A percentile compares a stretch with the other conserved stretches of the same genome.
phyloP scores from a whole-genome alignment of 2,888 invertebrate genomes.

The Lasiommata megera region DNA sequence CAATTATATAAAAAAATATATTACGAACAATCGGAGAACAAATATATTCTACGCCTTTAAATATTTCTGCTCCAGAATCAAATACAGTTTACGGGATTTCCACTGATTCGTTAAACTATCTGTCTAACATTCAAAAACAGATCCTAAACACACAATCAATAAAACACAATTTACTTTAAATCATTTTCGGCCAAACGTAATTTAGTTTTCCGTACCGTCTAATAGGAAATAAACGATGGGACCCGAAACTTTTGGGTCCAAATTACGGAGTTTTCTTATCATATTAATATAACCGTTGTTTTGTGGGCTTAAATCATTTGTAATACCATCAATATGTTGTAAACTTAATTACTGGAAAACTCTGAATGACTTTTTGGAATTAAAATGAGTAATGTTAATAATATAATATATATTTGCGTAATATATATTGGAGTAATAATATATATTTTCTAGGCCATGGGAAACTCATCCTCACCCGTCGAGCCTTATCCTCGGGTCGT shows the following conservation, averaged over 20 bases:
- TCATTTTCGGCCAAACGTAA: background rate
- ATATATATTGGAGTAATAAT: too few species aligned
- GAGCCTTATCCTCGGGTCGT: too few species aligned
- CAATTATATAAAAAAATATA: too few species aligned
- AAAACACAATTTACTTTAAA: background rate
- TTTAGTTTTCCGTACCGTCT: constrained; percentile 18
- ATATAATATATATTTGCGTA: too few species aligned
- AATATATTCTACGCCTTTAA: background rate
- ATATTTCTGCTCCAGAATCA: background rate
- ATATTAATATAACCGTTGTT: background rate
- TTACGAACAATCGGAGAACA: too few species aligned
- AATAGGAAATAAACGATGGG: constrained; percentile 22
- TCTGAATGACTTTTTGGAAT: too few species aligned
- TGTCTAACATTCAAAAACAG: background rate
- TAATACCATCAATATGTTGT: too few species aligned
- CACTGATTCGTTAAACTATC: constrained; percentile 1
- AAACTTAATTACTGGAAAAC: too few species aligned
- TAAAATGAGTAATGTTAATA: too few species aligned
- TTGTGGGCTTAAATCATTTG: too few species aligned
- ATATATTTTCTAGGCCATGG: too few species aligned
- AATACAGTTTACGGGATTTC: background rate
- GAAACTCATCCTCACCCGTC: too few species aligned
- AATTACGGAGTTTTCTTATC: constrained; percentile 3
- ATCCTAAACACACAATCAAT: background rate
- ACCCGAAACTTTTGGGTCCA: constrained; percentile 21